phyloP scores from a whole-genome alignment of 2,888 invertebrate genomes.

The Acanthosoma haemorrhoidale region DNA sequence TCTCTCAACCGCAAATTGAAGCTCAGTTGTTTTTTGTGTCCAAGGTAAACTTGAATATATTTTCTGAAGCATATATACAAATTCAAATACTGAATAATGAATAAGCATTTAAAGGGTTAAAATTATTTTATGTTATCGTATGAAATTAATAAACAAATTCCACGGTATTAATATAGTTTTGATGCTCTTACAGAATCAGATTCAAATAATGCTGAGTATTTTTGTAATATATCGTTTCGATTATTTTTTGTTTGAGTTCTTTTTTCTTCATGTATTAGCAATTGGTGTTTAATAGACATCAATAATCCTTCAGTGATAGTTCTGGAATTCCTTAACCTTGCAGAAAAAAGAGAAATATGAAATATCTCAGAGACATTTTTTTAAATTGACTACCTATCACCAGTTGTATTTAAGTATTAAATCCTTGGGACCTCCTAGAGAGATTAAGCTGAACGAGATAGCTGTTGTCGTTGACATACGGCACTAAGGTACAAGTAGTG shows the following conservation, averaged over 20 bases:
- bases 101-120: too few species aligned
- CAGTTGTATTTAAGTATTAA: not conserved
- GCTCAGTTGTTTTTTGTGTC: constrained; percentile 3
- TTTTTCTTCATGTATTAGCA: not conserved
- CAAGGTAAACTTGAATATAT: constrained; percentile 3
- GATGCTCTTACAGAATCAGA: not conserved
- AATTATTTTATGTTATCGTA: too few species aligned
- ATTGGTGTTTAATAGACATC: constrained; percentile 10
- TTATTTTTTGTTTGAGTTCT: not conserved
- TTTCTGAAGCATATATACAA: too few species aligned
- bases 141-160: not conserved
- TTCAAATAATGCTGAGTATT: constrained; percentile 6
- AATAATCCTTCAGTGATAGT: constrained; percentile 12
- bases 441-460: not conserved
- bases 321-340: constrained; percentile 11
- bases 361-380: not conserved
- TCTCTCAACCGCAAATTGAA: not conserved
- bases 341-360: not conserved
- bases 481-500: too few species aligned
- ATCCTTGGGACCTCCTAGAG: not conserved
- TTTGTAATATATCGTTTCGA: constrained; percentile 1
- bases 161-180: not conserved
- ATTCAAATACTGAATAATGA: not conserved
- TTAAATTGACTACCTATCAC: not conserved
- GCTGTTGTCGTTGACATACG: too few species aligned